Evolutionary conservation across 2,113 vertebrate genomes (phyloP).

Genomic region (Steatornis caripensis): DNA sequence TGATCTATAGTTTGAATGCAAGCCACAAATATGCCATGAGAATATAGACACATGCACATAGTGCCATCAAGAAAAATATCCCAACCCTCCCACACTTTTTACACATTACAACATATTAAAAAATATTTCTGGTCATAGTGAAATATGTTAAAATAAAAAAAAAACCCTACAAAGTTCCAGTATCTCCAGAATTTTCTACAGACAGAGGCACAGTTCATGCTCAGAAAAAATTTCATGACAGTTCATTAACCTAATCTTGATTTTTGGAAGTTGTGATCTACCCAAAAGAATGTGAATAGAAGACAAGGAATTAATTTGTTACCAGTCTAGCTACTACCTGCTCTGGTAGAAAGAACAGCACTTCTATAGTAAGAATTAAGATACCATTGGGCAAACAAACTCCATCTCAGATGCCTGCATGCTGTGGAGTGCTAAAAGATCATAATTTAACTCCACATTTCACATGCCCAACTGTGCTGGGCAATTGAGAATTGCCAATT

Average conservation of each 20-base stretch:
- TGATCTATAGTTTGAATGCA: constrained; percentile 57
- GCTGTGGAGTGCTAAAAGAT: background rate
- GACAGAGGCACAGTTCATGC: background rate
- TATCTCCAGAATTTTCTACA: background rate
- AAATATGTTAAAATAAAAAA: constrained; percentile 2
- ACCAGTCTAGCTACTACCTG: background rate
- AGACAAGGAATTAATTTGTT: background rate
- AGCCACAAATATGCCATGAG: constrained; percentile 55
- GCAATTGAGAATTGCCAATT: too few species aligned
- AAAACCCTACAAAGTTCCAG: background rate
- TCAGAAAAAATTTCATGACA: background rate
- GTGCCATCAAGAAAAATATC: constrained; percentile 51
- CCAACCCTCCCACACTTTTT: constrained; percentile 54
- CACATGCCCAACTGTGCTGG: background rate
- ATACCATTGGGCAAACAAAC: background rate
- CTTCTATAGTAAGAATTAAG: background rate
- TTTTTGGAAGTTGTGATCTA: background rate
- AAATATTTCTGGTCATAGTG: constrained; percentile 34
- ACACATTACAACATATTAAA: constrained; percentile 49
- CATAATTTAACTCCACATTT: background rate
- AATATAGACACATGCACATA: constrained; percentile 43
- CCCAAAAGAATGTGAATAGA: background rate
- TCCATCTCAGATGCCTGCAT: background rate
- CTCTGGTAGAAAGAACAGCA: background rate
- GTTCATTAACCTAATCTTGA: background rate